Conservation (phyloP, 2,113 vertebrate genomes). For the Rhabdomys dilectus region DNA sequence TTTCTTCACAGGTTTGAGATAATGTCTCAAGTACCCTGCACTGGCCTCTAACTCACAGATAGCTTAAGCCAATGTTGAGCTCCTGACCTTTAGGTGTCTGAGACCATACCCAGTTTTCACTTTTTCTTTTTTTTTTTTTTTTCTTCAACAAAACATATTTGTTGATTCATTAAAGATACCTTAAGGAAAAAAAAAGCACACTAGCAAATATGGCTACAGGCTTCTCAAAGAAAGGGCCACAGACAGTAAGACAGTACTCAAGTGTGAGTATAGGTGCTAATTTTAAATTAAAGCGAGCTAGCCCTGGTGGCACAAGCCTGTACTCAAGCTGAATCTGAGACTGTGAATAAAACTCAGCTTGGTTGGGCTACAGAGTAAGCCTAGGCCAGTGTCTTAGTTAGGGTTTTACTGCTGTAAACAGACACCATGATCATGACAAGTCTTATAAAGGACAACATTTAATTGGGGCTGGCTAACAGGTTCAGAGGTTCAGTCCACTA, state of each 20-base stretch:
- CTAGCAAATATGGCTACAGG: neutral
- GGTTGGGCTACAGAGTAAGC: neutral
- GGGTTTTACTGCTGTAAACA: too few species aligned
- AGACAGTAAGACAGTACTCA: neutral
- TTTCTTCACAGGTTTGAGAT: neutral
- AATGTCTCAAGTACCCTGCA: neutral
- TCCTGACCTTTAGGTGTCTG: neutral
- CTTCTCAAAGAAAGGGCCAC: neutral
- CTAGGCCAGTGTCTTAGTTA: neutral
- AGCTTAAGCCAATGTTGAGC: neutral
- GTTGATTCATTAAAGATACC: neutral
- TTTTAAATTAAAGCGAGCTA: slow-evolving; percentile 4
- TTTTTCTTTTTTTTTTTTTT: neutral
- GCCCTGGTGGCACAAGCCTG: neutral
- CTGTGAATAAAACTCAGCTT: neutral
- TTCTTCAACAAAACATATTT: neutral
- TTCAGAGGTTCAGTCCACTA: too few species aligned
- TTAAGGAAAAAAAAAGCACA: neutral
- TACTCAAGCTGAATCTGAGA: too few species aligned
- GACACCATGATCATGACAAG: too few species aligned
- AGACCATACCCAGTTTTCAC: neutral
- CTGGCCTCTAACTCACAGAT: neutral
- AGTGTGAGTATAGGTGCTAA: neutral
- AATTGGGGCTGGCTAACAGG: too few species aligned
- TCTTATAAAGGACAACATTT: too few species aligned